Conservation (phyloP, 1,140 invertebrate genomes). For the Sitodiplosis mosellana region DNA sequence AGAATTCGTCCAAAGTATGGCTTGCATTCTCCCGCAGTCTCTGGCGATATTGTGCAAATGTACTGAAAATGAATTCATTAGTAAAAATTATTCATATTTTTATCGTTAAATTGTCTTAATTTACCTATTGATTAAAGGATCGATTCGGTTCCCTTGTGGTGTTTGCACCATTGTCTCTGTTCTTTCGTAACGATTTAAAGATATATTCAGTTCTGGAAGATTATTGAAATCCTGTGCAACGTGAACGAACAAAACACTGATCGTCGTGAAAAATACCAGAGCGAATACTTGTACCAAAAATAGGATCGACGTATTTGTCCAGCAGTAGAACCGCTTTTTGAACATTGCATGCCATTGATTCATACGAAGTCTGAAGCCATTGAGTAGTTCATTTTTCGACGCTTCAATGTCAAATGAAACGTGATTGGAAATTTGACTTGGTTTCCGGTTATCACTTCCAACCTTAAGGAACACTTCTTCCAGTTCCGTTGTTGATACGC, state of each 20-base stretch:
- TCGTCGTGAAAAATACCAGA: not conserved
- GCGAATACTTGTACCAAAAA: not conserved
- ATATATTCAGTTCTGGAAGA: not conserved
- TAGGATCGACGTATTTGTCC: slow-evolving; percentile 3
- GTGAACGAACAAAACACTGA: not conserved
- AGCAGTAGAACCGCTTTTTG: slow-evolving; percentile 31
- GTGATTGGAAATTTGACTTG: slow-evolving; percentile 1
- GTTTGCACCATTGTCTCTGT: not conserved
- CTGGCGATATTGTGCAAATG: no score
- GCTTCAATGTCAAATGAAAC: not conserved
- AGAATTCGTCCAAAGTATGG: no score
- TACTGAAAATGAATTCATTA: no score
- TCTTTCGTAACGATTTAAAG: not conserved
- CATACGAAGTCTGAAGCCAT: slow-evolving; percentile 22
- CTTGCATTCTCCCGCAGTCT: no score
- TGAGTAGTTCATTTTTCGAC: not conserved
- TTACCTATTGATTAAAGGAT: not conserved
- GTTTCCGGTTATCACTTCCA: slow-evolving; percentile 10
- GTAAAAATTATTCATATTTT: not conserved
- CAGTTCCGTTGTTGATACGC: slow-evolving; percentile 82
- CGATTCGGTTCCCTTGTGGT: not conserved
- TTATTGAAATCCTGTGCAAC: not conserved
- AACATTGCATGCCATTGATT: slow-evolving; percentile 38
- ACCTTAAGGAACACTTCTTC: slow-evolving; percentile 66
- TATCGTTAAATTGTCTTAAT: not conserved